A percentile compares a stretch with the other conserved stretches of the same genome.
These are phyloP conservation scores for Cheilosia impressa DNA, from an alignment of 2,888 invertebrate species.

Conservation along the genomic window DNA sequence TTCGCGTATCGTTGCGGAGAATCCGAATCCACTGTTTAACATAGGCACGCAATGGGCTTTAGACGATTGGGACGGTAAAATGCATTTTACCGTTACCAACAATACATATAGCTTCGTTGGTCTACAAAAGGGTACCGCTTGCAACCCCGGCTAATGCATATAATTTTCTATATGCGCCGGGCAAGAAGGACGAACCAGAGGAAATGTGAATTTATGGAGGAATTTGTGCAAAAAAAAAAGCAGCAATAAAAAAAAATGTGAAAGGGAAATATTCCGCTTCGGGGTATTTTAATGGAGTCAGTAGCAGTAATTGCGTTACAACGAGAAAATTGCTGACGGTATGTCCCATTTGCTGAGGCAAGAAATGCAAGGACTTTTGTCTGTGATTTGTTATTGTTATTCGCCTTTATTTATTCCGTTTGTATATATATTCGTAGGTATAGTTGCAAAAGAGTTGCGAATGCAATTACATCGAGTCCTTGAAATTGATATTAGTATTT, in stretches of 20 bases:
- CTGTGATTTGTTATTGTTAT: slow-evolving; percentile 54
- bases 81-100: slow-evolving; percentile 21
- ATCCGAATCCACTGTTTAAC: slow-evolving; percentile 47
- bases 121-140: background rate
- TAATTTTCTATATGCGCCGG: slow-evolving; percentile 46
- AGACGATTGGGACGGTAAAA: slow-evolving; percentile 34
- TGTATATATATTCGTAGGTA: background rate
- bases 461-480: slow-evolving; percentile 42
- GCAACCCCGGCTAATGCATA: slow-evolving; percentile 48
- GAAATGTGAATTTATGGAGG: slow-evolving; percentile 66
- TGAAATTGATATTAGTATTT: slow-evolving; percentile 55
- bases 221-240: slow-evolving; percentile 45
- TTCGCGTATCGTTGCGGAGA: slow-evolving; percentile 36
- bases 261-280: slow-evolving; percentile 66
- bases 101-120: background rate
- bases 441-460: background rate
- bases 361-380: slow-evolving; percentile 44
- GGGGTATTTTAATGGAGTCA: slow-evolving; percentile 71
- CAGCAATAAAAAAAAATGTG: slow-evolving; percentile 40
- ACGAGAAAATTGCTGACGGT: slow-evolving; percentile 60
- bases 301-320: slow-evolving; percentile 68
- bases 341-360: slow-evolving; percentile 41
- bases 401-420: slow-evolving; percentile 10
- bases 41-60: slow-evolving; percentile 74
- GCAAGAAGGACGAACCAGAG: slow-evolving; percentile 6